Evolutionary conservation across 1,140 invertebrate genomes (phyloP).

Genomic region (Musca vetustissima): DNA sequence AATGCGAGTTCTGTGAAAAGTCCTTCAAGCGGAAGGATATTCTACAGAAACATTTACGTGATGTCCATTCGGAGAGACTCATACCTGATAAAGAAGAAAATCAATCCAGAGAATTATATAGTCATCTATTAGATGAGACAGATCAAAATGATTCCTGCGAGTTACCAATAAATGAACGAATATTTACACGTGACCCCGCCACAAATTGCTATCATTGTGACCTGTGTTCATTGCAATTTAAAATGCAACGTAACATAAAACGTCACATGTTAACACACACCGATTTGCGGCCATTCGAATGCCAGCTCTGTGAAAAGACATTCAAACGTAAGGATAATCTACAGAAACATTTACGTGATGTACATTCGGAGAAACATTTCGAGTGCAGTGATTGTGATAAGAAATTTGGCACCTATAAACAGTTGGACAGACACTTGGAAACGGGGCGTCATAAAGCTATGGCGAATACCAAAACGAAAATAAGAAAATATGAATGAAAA

Average conservation of each 20-base stretch:
- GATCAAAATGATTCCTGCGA: too few relatives aligned
- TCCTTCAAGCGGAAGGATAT: too few relatives aligned
- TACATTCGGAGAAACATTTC: not conserved
- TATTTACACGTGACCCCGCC: not conserved
- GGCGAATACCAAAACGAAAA: too few relatives aligned
- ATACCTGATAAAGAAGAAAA: not conserved
- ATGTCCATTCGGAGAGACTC: too few relatives aligned
- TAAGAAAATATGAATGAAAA: too few relatives aligned
- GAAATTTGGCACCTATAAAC: not conserved
- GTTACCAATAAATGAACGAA: not conserved
- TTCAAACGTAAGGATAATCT: constrained; percentile 14
- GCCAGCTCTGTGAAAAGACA: not conserved
- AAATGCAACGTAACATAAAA: constrained; percentile 12
- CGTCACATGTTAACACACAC: constrained; percentile 8
- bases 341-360: constrained; percentile 10
- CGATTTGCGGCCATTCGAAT: not conserved
- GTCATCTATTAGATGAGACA: too few relatives aligned
- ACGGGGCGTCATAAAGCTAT: not conserved
- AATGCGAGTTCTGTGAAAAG: too few relatives aligned
- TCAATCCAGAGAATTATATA: not conserved
- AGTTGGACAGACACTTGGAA: not conserved
- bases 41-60: too few relatives aligned
- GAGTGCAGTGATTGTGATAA: constrained; percentile 1
- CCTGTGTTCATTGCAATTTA: constrained; percentile 1
- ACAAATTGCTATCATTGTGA: constrained; percentile 7